Evolutionary conservation across 2,797 vertebrate species (phyloP).

Genomic region (Pipistrellus kuhlii): DNA sequence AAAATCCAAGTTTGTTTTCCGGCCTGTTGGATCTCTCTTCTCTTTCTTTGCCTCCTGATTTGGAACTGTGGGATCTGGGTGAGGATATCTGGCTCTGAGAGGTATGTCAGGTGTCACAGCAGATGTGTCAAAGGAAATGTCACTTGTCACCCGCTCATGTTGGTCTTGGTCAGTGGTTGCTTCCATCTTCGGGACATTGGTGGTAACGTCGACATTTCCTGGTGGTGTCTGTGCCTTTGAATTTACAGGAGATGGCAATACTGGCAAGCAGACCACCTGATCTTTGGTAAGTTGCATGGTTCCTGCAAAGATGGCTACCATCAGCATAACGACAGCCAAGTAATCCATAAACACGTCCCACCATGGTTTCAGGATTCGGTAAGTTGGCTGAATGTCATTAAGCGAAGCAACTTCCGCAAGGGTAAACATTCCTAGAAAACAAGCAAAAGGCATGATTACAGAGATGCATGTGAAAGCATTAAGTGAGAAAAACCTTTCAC

Average conservation of each 20-base stretch:
- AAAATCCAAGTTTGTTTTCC: slow-evolving; percentile 97
- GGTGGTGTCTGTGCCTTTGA: slow-evolving; percentile 82
- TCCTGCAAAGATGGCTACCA: slow-evolving; percentile 99
- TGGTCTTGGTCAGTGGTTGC: slow-evolving; percentile 86
- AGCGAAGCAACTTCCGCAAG: slow-evolving; percentile 99
- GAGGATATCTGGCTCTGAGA: slow-evolving; percentile 85
- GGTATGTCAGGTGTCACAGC: slow-evolving; percentile 82
- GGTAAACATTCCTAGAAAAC: slow-evolving; percentile 98
- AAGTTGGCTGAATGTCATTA: slow-evolving; percentile 99
- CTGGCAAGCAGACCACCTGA: slow-evolving; percentile 98
- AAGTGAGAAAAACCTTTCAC: not conserved
- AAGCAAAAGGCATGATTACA: slow-evolving; percentile 66
- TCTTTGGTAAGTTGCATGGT: slow-evolving; percentile 99
- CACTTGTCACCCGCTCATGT: slow-evolving; percentile 85
- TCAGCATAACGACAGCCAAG: slow-evolving; percentile 98
- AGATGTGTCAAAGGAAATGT: slow-evolving; percentile 80
- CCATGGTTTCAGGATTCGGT: slow-evolving; percentile 99
- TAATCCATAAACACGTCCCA: slow-evolving; percentile 99
- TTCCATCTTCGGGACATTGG: slow-evolving; percentile 84
- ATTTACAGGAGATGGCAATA: slow-evolving; percentile 91
- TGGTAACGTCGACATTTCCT: slow-evolving; percentile 81
- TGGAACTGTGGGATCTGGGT: slow-evolving; percentile 80
- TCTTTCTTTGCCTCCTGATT: slow-evolving; percentile 86
- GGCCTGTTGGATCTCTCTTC: slow-evolving; percentile 90
- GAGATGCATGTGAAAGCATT: not conserved